Conservation (phyloP, 2,888 invertebrate species). For the Dynastes maya region DNA sequence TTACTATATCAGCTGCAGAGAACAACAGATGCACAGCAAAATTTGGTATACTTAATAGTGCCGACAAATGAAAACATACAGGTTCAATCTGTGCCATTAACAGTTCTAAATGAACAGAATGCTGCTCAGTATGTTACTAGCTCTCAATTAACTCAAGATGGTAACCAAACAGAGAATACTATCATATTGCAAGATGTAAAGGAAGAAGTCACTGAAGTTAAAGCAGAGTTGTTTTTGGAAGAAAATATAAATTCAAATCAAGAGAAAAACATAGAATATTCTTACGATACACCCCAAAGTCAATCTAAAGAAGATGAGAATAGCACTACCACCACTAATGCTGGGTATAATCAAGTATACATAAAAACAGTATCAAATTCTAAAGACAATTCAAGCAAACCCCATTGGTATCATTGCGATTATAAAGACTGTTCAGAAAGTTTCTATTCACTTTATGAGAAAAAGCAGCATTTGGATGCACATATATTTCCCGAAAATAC, state of each 20-base stretch:
- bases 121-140: conserved; percentile 18
- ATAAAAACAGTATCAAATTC: conserved; percentile 8
- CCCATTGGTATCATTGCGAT: conserved; percentile 49
- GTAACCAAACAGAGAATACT: conserved; percentile 15
- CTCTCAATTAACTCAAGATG: conserved; percentile 21
- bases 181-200: conserved; percentile 35
- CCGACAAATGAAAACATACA: conserved; percentile 48
- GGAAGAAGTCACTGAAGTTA: conserved; percentile 24
- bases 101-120: conserved; percentile 32
- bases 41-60: conserved; percentile 45
- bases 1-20: conserved; percentile 45
- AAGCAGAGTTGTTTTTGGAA: conserved; percentile 37
- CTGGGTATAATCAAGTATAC: conserved; percentile 11
- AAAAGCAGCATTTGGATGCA: conserved; percentile 50
- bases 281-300: conserved; percentile 6
- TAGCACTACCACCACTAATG: neutral
- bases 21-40: conserved; percentile 42
- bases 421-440: conserved; percentile 49
- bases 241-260: conserved; percentile 23
- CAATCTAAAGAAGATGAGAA: conserved; percentile 21
- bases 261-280: conserved; percentile 21
- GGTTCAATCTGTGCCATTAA: conserved; percentile 43
- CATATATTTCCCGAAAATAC: conserved; percentile 53
- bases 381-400: conserved; percentile 41
- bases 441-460: conserved; percentile 52